Evolutionary conservation across 2,113 vertebrate species (phyloP).

Genomic region (Pelodiscus sinensis): DNA sequence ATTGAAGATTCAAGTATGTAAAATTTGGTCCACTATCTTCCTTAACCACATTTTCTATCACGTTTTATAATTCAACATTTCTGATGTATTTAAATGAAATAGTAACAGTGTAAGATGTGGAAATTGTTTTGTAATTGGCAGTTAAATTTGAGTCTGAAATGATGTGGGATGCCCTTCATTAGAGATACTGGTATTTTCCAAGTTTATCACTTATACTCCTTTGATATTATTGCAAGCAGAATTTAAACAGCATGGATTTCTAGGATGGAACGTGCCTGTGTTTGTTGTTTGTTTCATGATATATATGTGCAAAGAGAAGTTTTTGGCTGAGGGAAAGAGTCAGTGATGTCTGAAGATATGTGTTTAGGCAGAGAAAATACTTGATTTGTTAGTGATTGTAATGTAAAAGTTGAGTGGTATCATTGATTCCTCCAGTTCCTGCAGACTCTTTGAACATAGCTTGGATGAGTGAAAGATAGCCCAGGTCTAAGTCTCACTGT

Average conservation of each 20-base stretch:
- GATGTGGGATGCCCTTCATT: neutral
- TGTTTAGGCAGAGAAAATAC: slow-evolving; percentile 9
- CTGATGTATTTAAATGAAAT: neutral
- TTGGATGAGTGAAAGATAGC: neutral
- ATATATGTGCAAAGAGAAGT: neutral
- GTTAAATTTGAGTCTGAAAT: neutral
- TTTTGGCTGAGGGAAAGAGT: neutral
- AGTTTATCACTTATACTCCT: neutral
- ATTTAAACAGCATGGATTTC: neutral
- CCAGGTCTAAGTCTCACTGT: neutral
- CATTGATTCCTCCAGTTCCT: slow-evolving; percentile 10
- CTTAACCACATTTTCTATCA: neutral
- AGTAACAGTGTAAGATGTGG: neutral
- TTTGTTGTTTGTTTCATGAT: slow-evolving; percentile 13
- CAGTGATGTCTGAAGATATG: neutral
- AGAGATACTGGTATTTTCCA: neutral
- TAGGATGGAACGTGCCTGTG: neutral
- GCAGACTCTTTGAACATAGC: neutral
- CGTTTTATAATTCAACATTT: neutral
- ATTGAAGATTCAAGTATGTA: neutral
- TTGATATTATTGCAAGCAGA: neutral
- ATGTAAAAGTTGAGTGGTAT: neutral
- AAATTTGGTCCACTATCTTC: neutral
- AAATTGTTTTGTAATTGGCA: neutral
- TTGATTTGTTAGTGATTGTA: slow-evolving; percentile 7